Evolutionary conservation across 1,140 invertebrate species (phyloP), one percentile per base, ranked within the genome.

Genomic region (Drosophila leontia): DNA sequence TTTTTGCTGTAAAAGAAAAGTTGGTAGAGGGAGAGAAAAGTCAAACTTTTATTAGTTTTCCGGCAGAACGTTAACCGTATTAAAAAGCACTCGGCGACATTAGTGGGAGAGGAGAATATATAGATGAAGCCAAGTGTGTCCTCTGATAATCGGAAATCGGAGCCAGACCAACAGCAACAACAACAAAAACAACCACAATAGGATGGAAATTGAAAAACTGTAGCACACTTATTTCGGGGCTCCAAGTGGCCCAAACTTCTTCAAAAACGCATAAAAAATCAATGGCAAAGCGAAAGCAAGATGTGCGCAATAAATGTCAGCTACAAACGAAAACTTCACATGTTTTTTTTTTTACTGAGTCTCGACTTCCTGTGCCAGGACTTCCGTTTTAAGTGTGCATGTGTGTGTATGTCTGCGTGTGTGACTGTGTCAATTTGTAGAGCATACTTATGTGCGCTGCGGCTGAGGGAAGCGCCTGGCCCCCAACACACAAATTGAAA

Each of bases 231-330:
- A 79, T 84, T 53, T 64, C 29, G 79, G 51, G 76, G 45, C 50
- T 51, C 50, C 57, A 70, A 80, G 67, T 70, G 55, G 4, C 51
- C 23, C 64, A 77, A 84, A 84, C 81, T 83, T 81, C 82, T 84
- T 84, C 75, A 90, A 88, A 88, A 85, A 79, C 62, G 81, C 81
- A 90, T 90, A 85, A 85, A 88, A 90, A 88, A 90, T 90, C 85
- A 88, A 90, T 90, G 82, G 78, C 81, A 76, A 57, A 57, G 77
- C 53, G 13, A 39, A n/a, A 41, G 74, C 69, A 83, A 51, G 50
- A 88, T 88, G 84, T 90, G 85, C 81, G 81, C 84, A 80, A 88
- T 87, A 87, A 87, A 84, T 87, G 85, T 79, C 85, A 79, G 86
- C 61, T 69, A 71, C 78, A 90, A 80, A 71, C 75, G 69, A 80